Evolutionary conservation across 2,888 invertebrate species (phyloP).

Genomic region (Melikaiella ostensackeni): DNA sequence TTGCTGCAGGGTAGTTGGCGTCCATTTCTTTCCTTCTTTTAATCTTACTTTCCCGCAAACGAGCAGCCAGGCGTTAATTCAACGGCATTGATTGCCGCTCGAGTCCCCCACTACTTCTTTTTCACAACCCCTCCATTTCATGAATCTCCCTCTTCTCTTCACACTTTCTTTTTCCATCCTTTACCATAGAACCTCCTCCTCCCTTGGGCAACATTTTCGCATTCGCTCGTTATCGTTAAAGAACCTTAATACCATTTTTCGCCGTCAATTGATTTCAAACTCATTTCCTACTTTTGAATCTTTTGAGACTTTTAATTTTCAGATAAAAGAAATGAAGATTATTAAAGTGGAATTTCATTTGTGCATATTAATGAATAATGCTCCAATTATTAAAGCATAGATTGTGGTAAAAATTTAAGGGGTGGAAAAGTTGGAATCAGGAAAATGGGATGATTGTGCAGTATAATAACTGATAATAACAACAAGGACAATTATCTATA

Average conservation of each 20-base stretch:
- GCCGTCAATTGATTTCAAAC: slow-evolving; percentile 9
- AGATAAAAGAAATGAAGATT: too few relatives aligned
- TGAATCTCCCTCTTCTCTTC: slow-evolving; percentile 35
- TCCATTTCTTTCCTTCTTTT: slow-evolving; percentile 76
- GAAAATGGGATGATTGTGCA: too few relatives aligned
- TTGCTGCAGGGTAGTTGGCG: slow-evolving; percentile 65
- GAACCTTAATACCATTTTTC: slow-evolving; percentile 15
- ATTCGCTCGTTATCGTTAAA: slow-evolving; percentile 32
- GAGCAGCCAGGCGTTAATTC: slow-evolving; percentile 77
- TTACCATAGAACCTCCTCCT: slow-evolving; percentile 1
- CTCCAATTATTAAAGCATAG: too few relatives aligned
- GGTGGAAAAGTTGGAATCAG: too few relatives aligned
- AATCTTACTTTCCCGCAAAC: slow-evolving; percentile 76
- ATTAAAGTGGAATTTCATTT: too few relatives aligned
- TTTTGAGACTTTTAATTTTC: background rate
- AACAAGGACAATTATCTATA: too few relatives aligned
- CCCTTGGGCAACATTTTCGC: slow-evolving; percentile 37
- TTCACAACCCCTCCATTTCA: slow-evolving; percentile 49
- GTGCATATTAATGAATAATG: too few relatives aligned
- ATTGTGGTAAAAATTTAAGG: too few relatives aligned
- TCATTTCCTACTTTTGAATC: background rate
- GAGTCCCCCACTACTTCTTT: slow-evolving; percentile 61
- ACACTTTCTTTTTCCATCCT: slow-evolving; percentile 39
- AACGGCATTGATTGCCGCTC: slow-evolving; percentile 76
- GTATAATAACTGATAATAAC: too few relatives aligned